A percentile compares a stretch with the other conserved stretches of the same genome.
phyloP scores from a whole-genome alignment of 2,888 invertebrate genomes.

The Dysmachus trigonus region DNA sequence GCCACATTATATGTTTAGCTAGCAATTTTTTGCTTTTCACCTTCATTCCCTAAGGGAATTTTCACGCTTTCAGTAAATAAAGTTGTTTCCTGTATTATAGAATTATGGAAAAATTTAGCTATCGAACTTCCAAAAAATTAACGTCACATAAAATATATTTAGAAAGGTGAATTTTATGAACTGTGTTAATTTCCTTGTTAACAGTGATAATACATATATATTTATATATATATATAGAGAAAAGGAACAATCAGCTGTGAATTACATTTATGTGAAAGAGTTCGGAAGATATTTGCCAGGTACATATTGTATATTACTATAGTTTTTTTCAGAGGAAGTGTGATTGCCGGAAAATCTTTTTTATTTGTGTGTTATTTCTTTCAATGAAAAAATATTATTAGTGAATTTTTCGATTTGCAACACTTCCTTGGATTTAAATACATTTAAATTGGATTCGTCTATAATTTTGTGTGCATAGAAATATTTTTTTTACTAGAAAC shows the following conservation, averaged over 20 bases:
- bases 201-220: not conserved
- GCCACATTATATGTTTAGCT: not conserved
- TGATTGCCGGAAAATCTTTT: no score
- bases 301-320: not conserved
- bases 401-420: no score
- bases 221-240: not conserved
- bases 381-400: no score
- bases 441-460: no score
- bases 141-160: not conserved
- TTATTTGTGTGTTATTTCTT: no score
- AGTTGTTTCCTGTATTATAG: not conserved
- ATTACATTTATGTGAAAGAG: not conserved
- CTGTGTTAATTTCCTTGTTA: not conserved
- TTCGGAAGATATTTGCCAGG: not conserved
- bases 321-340: no score
- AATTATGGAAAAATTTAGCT: not conserved
- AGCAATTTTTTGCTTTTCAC: not conserved
- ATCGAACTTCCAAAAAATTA: not conserved
- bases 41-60: not conserved
- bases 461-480: no score
- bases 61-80: not conserved
- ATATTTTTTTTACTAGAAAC: no score
- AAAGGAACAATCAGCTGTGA: not conserved
- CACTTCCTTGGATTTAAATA: no score
- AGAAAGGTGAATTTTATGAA: not conserved